Evolutionary conservation across 2,797 vertebrate species (phyloP), one percentile per base, ranked within the genome.

Genomic region (Oreonectes daqikongensis): DNA sequence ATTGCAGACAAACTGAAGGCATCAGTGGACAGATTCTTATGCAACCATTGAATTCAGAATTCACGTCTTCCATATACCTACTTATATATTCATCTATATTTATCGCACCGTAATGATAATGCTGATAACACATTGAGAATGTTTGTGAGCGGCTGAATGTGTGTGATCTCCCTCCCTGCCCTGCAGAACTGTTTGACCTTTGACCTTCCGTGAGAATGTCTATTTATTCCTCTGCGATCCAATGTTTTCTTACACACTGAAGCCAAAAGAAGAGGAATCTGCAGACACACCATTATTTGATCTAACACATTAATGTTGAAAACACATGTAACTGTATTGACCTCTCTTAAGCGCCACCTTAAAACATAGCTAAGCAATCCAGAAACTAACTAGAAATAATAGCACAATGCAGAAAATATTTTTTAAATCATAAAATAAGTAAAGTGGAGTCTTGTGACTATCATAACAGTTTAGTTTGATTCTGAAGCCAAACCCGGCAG

Each of bases 241-340:
- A 63, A 42, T 50, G 12, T 57, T 57, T 75, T 71, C 69, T 72
- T 68, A 63, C 60, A 75, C 71, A 50, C 61, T 32, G 20, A 72
- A 63, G 74, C 42, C 74, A 64, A 44, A 50, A 55, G 44, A 69
- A 20, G 22, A 69, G 55, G 75, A 77, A 77, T 75, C 61, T 55
- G 48, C 68, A 76, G 57, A 68, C 35, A 42, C 28, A 44, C 55
- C 10, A 50, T n/a, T 75, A 65, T 83, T 69, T 83, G 68, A 70
- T 30, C 40, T 81, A 50, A 76, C 75, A 83, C 68, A 9, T 59
- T 17, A 12, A 26, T 69, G 76, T 69, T 72, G 63, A 79, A 73
- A 78, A 50, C 61, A 60, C 30, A 28, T n/a, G 53, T 48, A n/a
- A n/a, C 35, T 18, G 35, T 57, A 10, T 2, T 10, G 4, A 15